Conservation (phyloP, 2,113 vertebrate genomes). For the Microtus pennsylvanicus region DNA sequence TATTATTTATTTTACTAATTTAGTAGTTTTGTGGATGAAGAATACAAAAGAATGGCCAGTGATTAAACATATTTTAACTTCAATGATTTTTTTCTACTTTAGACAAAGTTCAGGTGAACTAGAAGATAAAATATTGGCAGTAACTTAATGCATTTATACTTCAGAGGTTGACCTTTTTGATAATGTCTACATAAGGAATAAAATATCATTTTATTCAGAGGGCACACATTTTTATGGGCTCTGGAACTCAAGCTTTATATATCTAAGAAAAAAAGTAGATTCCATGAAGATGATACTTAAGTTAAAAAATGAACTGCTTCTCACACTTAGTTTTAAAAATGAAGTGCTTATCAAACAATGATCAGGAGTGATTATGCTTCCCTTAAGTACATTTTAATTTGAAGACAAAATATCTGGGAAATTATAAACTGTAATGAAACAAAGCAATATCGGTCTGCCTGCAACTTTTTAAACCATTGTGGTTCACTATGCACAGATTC, state of each 20-base stretch:
- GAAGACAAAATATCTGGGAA: not conserved
- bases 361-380: not conserved
- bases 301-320: not conserved
- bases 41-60: not conserved
- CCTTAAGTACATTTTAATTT: not conserved
- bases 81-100: not conserved
- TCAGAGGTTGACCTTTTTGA: constrained; percentile 64
- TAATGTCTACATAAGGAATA: constrained; percentile 60
- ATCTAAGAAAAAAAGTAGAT: not conserved
- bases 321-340: not conserved
- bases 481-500: not conserved
- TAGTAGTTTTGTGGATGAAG: not conserved
- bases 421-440: not conserved
- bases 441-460: not conserved
- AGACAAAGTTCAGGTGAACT: constrained; percentile 56
- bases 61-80: constrained; percentile 2
- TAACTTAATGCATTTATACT: constrained; percentile 52
- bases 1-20: not conserved
- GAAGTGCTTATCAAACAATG: not conserved
- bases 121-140: constrained; percentile 61
- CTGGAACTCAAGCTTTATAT: not conserved
- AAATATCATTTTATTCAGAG: constrained; percentile 58
- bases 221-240: constrained; percentile 25
- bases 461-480: not conserved
- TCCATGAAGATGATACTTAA: not conserved